phyloP scores from a whole-genome alignment of 2,113 vertebrate species.

The Neogobius melanostomus region DNA sequence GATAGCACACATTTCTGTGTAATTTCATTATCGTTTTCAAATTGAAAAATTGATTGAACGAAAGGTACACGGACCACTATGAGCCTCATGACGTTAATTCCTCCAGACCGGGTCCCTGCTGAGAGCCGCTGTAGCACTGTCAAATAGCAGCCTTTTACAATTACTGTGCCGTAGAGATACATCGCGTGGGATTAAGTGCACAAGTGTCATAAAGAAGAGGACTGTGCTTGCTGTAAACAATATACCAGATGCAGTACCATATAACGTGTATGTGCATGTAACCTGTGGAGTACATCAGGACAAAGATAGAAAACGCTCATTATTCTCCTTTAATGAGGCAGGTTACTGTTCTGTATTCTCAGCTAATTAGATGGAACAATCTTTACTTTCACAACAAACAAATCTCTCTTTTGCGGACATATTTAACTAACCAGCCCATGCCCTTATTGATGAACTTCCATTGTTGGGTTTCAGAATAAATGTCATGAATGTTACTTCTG shows the following conservation, averaged over 20 bases:
- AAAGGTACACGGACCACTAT: no score
- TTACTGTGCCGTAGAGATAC: slow-evolving; percentile 28
- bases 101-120: slow-evolving; percentile 22
- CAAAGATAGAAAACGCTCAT: slow-evolving; percentile 4
- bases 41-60: no score
- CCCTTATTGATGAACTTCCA: no score
- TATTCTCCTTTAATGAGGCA: slow-evolving; percentile 4
- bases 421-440: not conserved
- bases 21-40: no score
- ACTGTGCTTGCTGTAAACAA: not conserved
- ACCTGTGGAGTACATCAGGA: not conserved
- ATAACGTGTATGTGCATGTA: not conserved
- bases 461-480: no score
- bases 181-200: slow-evolving; percentile 11
- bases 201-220: not conserved
- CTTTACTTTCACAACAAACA: not conserved
- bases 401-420: not conserved
- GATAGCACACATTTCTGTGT: no score
- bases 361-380: slow-evolving; percentile 8
- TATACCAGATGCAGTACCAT: not conserved
- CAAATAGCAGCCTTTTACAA: slow-evolving; percentile 33
- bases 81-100: slow-evolving; percentile 32
- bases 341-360: not conserved
- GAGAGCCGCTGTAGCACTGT: slow-evolving; percentile 12
- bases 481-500: no score